Percentiles rank a stretch among this genome's conserved stretches.
These are phyloP conservation scores for Suricata suricatta DNA, from an alignment of 2,113 vertebrate species.

Conservation along the genomic window DNA sequence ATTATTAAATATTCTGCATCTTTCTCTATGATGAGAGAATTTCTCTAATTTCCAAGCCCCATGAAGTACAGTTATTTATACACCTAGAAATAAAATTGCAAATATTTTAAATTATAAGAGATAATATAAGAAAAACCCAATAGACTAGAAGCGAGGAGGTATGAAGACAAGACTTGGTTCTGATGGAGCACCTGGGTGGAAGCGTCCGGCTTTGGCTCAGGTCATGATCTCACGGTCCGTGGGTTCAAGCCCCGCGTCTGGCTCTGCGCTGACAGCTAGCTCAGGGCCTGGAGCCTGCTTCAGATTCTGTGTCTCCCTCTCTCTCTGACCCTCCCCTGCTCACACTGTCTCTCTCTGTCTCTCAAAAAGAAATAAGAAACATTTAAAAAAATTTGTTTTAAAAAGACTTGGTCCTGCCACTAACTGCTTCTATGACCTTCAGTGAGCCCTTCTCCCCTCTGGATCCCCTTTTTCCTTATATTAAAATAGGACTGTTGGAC, in stretches of 20 bases:
- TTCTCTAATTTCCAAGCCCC: slow-evolving; percentile 17
- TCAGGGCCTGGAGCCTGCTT: no score
- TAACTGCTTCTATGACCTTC: neutral
- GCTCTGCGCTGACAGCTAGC: no score
- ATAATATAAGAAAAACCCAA: neutral
- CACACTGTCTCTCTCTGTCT: no score
- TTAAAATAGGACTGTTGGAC: neutral
- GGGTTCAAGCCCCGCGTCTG: no score
- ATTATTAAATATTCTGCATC: neutral
- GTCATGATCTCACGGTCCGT: no score
- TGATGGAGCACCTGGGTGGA: no score
- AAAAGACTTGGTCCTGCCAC: neutral
- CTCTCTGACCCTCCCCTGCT: no score
- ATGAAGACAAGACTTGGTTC: neutral
- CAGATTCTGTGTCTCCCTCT: no score
- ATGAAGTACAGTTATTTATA: neutral
- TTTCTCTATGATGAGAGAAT: neutral
- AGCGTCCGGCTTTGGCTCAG: no score
- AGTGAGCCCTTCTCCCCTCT: neutral
- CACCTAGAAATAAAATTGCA: neutral
- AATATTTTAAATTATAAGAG: neutral
- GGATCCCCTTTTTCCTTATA: neutral
- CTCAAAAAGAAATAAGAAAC: no score
- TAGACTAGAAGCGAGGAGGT: neutral
- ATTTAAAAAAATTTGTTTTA: no score